Evolutionary conservation across 2,888 invertebrate genomes (phyloP), one percentile per base, ranked within the genome.

Genomic region (Leptinotarsa juncta): DNA sequence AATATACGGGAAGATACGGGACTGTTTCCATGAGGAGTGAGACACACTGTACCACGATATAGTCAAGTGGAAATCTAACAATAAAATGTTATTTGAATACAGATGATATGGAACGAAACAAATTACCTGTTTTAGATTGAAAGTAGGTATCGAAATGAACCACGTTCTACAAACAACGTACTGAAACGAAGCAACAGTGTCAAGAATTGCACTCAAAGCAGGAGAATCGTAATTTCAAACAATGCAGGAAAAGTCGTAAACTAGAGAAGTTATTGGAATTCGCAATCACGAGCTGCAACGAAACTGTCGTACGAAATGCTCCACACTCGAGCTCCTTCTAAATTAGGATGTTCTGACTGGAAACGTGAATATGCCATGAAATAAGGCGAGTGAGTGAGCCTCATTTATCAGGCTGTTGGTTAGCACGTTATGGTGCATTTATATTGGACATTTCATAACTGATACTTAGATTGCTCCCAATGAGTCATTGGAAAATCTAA

Each of bases 181-280:
- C n/a, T n/a, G 62, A 1, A 15, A 62, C 26, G 32, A 26, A 62
- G 62, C 62, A 62, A 32, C 62, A 62, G 32, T 62, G 42, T 16
- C 15, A 7, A 62, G 62, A n/a, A 26, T 62, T 15, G 57, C 7
- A 32, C 32, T 32, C 57, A 57, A 18, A 57, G 23, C 57, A 57
- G 20, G 62, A n/a, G 62, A 62, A 7, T 62, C 62, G 62, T 26
- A 67, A 67, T 71, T 71, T 62, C 26, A 48, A 67, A 71, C 65
- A 49, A 50, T 66, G 5, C 26, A 69, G 65, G 62, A 72, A 70
- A 72, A 70, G 57, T 67, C 62, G 53, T 75, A 66, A 75, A 72
- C 23, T 70, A 3, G 48, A 26, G 32, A 65, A 62, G 67, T 72
- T 72, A 72, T 75, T 50, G 18, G 67, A 75, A 20, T 67, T 71